Conservation (phyloP, 2,113 vertebrate species). For the Macroglossus sobrinus region DNA sequence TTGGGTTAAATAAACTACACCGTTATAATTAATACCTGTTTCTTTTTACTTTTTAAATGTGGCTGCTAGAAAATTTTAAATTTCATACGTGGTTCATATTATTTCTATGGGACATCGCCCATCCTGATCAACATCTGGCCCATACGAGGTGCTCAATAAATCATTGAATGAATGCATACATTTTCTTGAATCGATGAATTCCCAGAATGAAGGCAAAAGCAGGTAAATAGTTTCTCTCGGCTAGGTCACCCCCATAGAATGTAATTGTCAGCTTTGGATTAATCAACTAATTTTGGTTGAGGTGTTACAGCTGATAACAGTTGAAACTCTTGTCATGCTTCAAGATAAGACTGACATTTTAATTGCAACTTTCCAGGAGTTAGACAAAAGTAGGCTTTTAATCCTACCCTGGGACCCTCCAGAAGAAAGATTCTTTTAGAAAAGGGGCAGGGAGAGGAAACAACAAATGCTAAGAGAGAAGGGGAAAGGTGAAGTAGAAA, state of each 20-base stretch:
- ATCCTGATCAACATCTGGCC: neutral
- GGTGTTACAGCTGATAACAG: neutral
- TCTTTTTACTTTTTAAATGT: neutral
- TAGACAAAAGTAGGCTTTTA: neutral
- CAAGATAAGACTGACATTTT: neutral
- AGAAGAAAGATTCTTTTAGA: neutral
- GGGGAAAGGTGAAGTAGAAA: neutral
- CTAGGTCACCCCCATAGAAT: neutral
- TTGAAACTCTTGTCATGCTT: neutral
- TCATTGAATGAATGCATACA: neutral
- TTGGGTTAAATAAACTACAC: neutral
- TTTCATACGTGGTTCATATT: neutral
- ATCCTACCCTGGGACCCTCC: neutral
- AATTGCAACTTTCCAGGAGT: neutral
- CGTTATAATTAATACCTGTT: neutral
- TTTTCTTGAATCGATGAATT: neutral
- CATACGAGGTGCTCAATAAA: neutral
- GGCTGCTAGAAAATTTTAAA: neutral
- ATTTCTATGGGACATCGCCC: neutral
- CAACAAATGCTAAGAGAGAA: neutral
- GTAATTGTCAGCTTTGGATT: neutral
- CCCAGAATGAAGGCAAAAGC: neutral
- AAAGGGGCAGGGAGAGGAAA: neutral
- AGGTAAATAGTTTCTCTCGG: neutral
- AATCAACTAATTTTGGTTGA: neutral